phyloP scores from a whole-genome alignment of 1,140 invertebrate genomes.

The Drosophila miranda region DNA sequence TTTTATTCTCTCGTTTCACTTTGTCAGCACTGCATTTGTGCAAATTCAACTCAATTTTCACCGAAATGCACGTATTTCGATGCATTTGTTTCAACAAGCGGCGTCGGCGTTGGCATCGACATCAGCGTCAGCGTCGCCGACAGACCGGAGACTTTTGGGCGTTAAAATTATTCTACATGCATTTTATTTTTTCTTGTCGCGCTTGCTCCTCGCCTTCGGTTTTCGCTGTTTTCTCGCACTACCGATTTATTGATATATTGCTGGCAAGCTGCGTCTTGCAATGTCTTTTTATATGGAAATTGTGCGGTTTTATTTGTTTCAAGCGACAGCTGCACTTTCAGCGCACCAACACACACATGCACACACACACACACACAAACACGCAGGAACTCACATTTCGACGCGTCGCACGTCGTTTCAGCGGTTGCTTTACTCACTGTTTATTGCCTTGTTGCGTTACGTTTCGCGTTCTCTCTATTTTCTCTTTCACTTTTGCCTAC shows the following conservation, averaged over 20 bases:
- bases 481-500: too few relatives aligned
- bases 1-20: conserved; percentile 66
- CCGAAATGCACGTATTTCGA: conserved; percentile 35
- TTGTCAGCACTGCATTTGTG: conserved; percentile 59
- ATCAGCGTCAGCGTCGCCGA: conserved; percentile 37
- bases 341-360: conserved; percentile 49
- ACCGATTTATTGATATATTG: neutral
- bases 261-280: conserved; percentile 16
- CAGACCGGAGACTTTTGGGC: conserved; percentile 70
- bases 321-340: conserved; percentile 67
- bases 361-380: conserved; percentile 10
- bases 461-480: too few relatives aligned
- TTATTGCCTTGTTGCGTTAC: too few relatives aligned
- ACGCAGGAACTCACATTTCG: conserved; percentile 21
- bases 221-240: conserved; percentile 16
- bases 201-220: conserved; percentile 3
- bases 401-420: conserved; percentile 28
- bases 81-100: conserved; percentile 57
- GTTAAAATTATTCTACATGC: conserved; percentile 65
- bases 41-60: conserved; percentile 49
- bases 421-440: too few relatives aligned
- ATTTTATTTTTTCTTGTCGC: conserved; percentile 5
- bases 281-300: conserved; percentile 21
- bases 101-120: conserved; percentile 13
- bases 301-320: conserved; percentile 58